Evolutionary conservation across 1,140 invertebrate species (phyloP), one percentile per base, ranked within the genome.

Genomic region (Ditylenchus dipsaci): DNA sequence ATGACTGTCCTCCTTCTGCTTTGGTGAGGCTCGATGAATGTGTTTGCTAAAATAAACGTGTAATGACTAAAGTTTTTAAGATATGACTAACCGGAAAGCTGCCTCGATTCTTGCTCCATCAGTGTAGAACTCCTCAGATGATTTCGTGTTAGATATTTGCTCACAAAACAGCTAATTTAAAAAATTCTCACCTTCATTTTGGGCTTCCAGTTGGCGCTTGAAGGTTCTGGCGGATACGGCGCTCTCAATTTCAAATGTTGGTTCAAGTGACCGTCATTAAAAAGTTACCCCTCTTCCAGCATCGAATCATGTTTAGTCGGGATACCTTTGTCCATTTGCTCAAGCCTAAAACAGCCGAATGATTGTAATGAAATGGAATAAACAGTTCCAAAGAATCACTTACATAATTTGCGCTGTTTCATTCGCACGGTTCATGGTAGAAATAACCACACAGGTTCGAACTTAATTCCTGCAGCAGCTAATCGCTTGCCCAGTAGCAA

Each of bases 91-190:
- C 58, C 93, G 86, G 84, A 97, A 99, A 7, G 90, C 95, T 5
- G 93, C 91, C 86, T 99, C 95, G 76, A 99, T 98, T 71, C 95
- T 86, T 0, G 92, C 89, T n/a, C 93, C 91, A 84, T 98, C 94
- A 83, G 90, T 88, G 83, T 88, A 91, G 86, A 93, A 95, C 91
- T 96, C 88, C 89, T 91, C 65, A 27, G 21, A 59, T 15, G 29
- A 63, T 66, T 30, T 60, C 57, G 13, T 17, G 21, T 21, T 63
- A 63, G 19, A 9, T 63, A 19, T 27, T 19, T 62, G n/a, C n/a
- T n/a, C n/a, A n/a, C n/a, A n/a, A n/a, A n/a, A n/a, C n/a, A n/a
- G n/a, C n/a, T n/a, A n/a, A n/a, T n/a, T n/a, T n/a, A n/a, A n/a
- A 38, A 38, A 38, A 38, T 11, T 38, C 33, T 49, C 65, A 53